A percentile compares a stretch with the other conserved stretches of the same genome.
These are phyloP conservation scores for Catharus ustulatus DNA, from an alignment of 2,797 vertebrate species.

Conservation along the genomic window DNA sequence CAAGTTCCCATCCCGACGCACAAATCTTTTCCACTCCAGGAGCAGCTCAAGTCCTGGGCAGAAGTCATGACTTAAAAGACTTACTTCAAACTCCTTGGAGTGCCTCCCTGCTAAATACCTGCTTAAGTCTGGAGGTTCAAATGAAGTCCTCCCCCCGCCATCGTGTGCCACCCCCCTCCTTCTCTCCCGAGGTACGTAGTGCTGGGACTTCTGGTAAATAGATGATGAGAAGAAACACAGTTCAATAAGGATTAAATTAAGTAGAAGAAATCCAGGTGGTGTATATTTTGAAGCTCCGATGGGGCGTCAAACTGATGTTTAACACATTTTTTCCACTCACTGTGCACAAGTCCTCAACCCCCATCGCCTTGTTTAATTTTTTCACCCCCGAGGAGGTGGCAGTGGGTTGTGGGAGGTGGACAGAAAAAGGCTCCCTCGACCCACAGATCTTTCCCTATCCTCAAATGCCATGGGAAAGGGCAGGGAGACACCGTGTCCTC, in stretches of 20 bases:
- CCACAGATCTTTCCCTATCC: not conserved
- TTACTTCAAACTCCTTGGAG: not conserved
- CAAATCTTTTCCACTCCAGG: constrained; percentile 41
- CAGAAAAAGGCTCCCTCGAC: not conserved
- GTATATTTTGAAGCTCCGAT: constrained; percentile 64
- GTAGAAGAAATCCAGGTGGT: constrained; percentile 72
- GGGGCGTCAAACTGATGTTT: constrained; percentile 74
- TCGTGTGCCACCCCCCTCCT: not conserved
- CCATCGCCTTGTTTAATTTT: not conserved
- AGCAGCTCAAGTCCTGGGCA: constrained; percentile 33
- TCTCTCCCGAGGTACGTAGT: constrained; percentile 37
- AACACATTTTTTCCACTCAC: constrained; percentile 76
- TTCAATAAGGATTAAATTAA: constrained; percentile 76
- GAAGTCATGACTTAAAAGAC: not conserved
- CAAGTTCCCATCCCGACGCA: constrained; percentile 61
- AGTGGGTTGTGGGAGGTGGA: not conserved
- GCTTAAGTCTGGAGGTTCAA: not conserved
- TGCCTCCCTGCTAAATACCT: constrained; percentile 12
- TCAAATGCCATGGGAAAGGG: not conserved
- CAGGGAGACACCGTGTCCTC: not conserved
- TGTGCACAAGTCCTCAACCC: constrained; percentile 51
- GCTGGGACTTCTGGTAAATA: constrained; percentile 51
- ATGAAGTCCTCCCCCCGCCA: not conserved
- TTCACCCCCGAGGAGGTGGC: not conserved
- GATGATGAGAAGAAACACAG: constrained; percentile 16